These are phyloP conservation scores for Oxystoma pomonae DNA, from an alignment of 2,888 invertebrate species.

Conservation along the genomic window DNA sequence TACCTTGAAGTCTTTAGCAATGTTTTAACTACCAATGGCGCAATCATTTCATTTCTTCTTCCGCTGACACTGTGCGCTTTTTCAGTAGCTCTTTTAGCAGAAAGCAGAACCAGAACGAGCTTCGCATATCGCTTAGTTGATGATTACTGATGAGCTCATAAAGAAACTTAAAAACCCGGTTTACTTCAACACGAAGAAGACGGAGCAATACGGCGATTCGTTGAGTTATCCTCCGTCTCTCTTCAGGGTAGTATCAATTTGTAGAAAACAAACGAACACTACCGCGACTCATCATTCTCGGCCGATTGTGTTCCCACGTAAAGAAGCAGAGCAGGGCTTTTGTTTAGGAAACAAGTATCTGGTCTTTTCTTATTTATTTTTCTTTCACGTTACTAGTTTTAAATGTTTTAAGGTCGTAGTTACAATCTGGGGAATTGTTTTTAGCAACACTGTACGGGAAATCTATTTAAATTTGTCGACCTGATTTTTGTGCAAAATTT, in stretches of 20 bases:
- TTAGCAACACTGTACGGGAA: too few species aligned
- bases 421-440: too few species aligned
- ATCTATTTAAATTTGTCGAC: too few species aligned
- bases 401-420: too few species aligned
- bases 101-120: background rate
- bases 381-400: too few species aligned
- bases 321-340: background rate
- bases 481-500: too few species aligned
- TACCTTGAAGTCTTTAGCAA: too few species aligned
- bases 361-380: too few species aligned
- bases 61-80: background rate
- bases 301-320: background rate
- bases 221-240: background rate
- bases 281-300: background rate
- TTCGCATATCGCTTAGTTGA: background rate
- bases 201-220: background rate
- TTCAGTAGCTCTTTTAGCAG: background rate
- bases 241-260: background rate
- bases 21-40: background rate
- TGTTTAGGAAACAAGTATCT: too few species aligned
- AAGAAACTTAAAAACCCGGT: background rate
- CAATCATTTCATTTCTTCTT: background rate
- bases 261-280: background rate
- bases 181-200: background rate
- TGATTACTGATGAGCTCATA: background rate